Base-by-base conservation (phyloP, 2,797 vertebrate genomes). In the Nannoperca australis region DNA sequence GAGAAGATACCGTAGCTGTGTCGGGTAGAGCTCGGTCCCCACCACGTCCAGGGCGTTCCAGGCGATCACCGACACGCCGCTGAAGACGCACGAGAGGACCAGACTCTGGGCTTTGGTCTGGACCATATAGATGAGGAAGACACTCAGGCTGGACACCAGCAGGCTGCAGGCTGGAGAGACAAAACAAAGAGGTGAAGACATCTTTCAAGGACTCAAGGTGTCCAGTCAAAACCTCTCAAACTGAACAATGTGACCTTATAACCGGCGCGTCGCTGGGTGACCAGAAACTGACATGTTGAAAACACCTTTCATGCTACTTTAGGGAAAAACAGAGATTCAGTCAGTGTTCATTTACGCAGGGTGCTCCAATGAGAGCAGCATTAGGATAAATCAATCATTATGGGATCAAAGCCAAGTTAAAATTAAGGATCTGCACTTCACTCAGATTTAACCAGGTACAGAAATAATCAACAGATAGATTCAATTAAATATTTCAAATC, bases 1-100 rank as follows among this genome's bases (percentile, higher is more conserved):
- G 1, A 24, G 0, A n/a, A 13, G 1, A 24, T 85, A 96, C 95
- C 95, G 83, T n/a, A 95, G 87, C 18, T 93, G 87, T 0, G 95
- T 96, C 0, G 95, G 95, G 82, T 95, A 96, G 9, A 96, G 93
- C 85, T 96, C 95, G 0, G 94, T 93, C 50, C 93, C 92, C 54
- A 95, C 3, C 55, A 96, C 95, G 7, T 96, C 95, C 83, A 96
- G 86, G 3, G 95, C 91, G 32, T 96, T 96, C 95, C 95, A 96
- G 81, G 92, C 81, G 45, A 96, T 88, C 50, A 96, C 95, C 0
- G 95, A 95, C 45, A 96, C 94, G 0, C 93, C 92, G 2, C 95
- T 95, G 89, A 96, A 96, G 73, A 95, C 49, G n/a, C 95, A 96
- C 38, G 94, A 94, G 34, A 95, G 82, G 7, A 89, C 7, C 83